These are phyloP conservation scores for Harpalus rufipes DNA, from an alignment of 2,888 invertebrate species.

Conservation along the genomic window DNA sequence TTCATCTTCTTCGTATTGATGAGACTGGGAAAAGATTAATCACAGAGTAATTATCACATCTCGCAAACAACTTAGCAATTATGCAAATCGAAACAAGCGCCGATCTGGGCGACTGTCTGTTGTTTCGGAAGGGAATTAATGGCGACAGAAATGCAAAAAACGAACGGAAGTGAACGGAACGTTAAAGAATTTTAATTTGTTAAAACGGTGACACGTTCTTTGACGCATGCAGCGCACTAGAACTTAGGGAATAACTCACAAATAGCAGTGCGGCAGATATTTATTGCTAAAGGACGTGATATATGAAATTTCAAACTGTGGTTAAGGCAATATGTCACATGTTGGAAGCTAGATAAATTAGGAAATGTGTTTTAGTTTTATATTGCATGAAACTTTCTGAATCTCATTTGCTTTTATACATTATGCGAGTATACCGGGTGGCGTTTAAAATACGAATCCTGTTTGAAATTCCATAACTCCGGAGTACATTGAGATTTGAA, in stretches of 20 bases:
- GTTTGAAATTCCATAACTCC: too few relatives aligned
- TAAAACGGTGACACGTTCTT: not conserved
- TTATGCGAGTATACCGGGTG: not conserved
- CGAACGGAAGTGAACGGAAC: constrained; percentile 31
- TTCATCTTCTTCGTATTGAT: not conserved
- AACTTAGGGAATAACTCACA: not conserved
- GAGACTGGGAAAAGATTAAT: not conserved
- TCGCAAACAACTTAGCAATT: constrained; percentile 47
- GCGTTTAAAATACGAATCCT: too few relatives aligned
- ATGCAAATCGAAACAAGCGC: constrained; percentile 54
- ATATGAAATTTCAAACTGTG: constrained; percentile 29
- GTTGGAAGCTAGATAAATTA: not conserved
- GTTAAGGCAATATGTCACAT: constrained; percentile 1
- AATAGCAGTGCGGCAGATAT: not conserved
- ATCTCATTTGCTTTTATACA: not conserved
- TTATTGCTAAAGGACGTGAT: constrained; percentile 29
- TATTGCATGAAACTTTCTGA: not conserved
- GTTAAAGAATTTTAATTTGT: constrained; percentile 41
- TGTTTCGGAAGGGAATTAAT: constrained; percentile 52
- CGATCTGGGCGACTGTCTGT: constrained; percentile 44
- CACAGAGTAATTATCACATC: not conserved
- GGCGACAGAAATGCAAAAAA: constrained; percentile 35
- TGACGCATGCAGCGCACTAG: not conserved
- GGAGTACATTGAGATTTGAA: too few relatives aligned
- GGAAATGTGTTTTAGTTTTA: not conserved